Conservation (phyloP, 2,888 invertebrate species). For the Orgyia antiqua region DNA sequence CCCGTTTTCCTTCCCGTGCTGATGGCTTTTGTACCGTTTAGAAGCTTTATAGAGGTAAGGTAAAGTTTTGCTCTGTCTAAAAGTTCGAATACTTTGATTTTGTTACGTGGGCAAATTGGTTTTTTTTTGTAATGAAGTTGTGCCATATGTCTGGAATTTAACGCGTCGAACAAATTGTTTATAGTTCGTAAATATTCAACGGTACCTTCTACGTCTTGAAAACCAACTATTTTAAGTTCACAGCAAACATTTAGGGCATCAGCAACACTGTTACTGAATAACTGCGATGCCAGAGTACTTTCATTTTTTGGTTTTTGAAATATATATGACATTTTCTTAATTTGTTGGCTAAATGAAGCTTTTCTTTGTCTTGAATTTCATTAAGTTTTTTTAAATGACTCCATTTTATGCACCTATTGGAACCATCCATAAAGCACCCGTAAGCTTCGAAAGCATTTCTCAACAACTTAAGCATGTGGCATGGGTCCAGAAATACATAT, state of each 20-base stretch:
- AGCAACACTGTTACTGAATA: constrained; percentile 11
- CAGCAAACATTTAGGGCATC: constrained; percentile 10
- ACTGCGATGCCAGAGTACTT: constrained; percentile 10
- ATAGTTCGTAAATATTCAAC: neutral
- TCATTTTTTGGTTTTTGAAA: constrained; percentile 13
- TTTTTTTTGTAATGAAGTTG: constrained; percentile 2
- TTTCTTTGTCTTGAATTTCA: constrained; percentile 5
- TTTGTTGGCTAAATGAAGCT: constrained; percentile 9
- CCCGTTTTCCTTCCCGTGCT: neutral
- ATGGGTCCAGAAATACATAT: constrained; percentile 8
- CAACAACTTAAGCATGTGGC: constrained; percentile 8
- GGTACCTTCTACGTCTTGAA: constrained; percentile 1
- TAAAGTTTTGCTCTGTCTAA: neutral
- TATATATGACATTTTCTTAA: constrained; percentile 2
- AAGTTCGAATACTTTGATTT: neutral
- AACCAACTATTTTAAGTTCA: constrained; percentile 2
- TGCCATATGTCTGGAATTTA: neutral
- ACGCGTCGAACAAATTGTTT: neutral
- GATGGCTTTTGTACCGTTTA: neutral
- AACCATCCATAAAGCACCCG: neutral
- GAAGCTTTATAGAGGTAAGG: neutral
- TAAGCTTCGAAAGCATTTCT: constrained; percentile 1
- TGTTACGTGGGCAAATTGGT: neutral
- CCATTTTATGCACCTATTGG: constrained; percentile 1
- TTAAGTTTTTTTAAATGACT: constrained; percentile 1